Evolutionary conservation across 92 coral and sea anemone species (phyloP), one percentile per base, ranked within the genome.

Genomic region (Bergia puertoricense): DNA sequence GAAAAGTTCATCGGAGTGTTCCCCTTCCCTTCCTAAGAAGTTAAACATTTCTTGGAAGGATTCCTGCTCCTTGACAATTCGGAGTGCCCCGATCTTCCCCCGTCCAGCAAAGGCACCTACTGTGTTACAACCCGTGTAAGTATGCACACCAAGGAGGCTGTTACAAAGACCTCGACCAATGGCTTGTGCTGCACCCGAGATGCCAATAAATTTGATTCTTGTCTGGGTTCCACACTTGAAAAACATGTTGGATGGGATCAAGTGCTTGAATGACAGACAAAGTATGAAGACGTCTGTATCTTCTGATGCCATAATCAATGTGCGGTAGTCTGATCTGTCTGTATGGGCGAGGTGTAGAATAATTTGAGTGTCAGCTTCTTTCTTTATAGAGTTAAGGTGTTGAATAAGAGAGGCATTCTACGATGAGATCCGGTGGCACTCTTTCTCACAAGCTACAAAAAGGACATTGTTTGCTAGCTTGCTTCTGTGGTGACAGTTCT

Each of bases 31-130:
- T 54, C 89, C 92, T 67, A 85, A 67, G 69, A 38, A 85, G 81
- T 85, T 85, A 76, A 85, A 89, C 85, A 77, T 65, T 56, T 84
- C 85, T 85, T 89, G 88, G 54, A 81, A 89, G 7, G 91, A 82
- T 23, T 41, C 76, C 41, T 85, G 91, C 76, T 85, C 51, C 73
- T 79, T 85, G 74, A 89, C 86, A 37, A 77, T 57, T 89, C 85
- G 8, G 22, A 89, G 86, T 40, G 92, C 92, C 85, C 85, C 72
- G 39, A 85, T 85, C 89, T 89, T 85, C 77, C 85, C 88, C 68
- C 91, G 65, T 78, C 86, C 92, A 76, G 92, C 92, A 54, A 89
- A 94, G 11, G 92, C 95, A 86, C 95, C 91, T 43, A 91, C 92
- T 1, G 92, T 89, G 74, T 91, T 93, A 81, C 95, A 93, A 62